Evolutionary conservation across 2,797 vertebrate species (phyloP), one percentile per base, ranked within the genome.

Genomic region (Zalophus californianus): DNA sequence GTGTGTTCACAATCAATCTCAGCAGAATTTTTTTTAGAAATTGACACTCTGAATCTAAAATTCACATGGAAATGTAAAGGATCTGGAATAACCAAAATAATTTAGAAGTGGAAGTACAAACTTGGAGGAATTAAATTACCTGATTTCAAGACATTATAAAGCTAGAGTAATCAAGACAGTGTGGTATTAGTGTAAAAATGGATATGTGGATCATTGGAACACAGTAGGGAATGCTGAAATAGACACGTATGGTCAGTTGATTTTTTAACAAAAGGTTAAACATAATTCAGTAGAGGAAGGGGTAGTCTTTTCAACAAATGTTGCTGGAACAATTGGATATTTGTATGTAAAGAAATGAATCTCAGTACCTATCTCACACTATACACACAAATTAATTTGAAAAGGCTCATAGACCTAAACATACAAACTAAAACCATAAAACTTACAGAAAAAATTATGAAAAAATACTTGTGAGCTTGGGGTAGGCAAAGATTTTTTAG

Each of bases 241-340:
- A 79, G 29, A 88, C 32, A 48, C 32, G 1, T 54, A 73, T 70
- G 25, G 44, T 84, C 52, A 86, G 0, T 86, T 86, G 80, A n/a
- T 90, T 94, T 75, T 82, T 90, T 13, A 86, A 14, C 27, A 32
- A 72, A 68, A 64, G 44, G 44, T 60, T 73, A 72, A 50, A 79
- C 3, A 7, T 52, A 85, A 54, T 96, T 94, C 35, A 94, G 25
- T 73, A 23, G 12, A 32, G 44, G 38, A 62, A 64, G 72, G 54
- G 38, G 25, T 83, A 84, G 32, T 73, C 41, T 91, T 78, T 82
- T 94, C 27, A 78, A 75, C 23, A 91, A 20, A 48, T 68, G 4
- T 86, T 92, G 29, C 41, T 73, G 29, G 32, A 78, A 88, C 62
- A 88, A 18, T 75, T 94, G 38, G 70, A 20, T 97, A 84, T 94